phyloP scores from a whole-genome alignment of 2,888 invertebrate species.

The Callosobruchus maculatus region DNA sequence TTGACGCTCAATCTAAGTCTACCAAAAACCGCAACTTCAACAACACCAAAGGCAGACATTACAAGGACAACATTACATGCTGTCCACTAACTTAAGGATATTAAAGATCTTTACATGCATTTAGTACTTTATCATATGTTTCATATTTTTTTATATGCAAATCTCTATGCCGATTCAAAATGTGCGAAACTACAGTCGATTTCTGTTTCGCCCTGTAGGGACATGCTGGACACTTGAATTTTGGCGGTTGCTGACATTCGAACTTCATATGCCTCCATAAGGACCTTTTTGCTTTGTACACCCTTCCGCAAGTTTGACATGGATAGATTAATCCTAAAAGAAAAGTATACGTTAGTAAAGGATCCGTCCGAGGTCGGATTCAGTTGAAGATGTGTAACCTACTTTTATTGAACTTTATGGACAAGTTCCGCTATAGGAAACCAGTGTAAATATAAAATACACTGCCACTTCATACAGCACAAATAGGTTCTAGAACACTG shows the following conservation, averaged over 20 bases:
- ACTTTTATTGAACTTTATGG: not conserved
- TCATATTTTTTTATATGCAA: not conserved
- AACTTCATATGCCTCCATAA: conserved; percentile 27
- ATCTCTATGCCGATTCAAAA: conserved; percentile 6
- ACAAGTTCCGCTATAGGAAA: too few species aligned
- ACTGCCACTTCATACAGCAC: too few species aligned
- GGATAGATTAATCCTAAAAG: conserved; percentile 5
- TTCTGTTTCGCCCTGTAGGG: conserved; percentile 12
- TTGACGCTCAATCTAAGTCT: too few species aligned
- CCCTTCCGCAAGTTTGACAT: conserved; percentile 12
- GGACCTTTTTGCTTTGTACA: conserved; percentile 13
- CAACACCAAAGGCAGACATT: not conserved
- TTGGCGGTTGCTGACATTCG: conserved; percentile 31
- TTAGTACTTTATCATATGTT: not conserved
- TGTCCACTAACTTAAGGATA: not conserved
- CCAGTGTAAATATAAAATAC: too few species aligned
- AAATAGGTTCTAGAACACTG: too few species aligned
- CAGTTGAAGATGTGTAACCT: not conserved
- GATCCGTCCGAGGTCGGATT: not conserved
- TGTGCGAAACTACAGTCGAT: conserved; percentile 10
- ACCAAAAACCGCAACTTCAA: too few species aligned
- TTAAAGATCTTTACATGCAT: not conserved
- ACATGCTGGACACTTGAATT: conserved; percentile 24
- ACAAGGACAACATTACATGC: not conserved
- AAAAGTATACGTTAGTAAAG: not conserved